Base-by-base conservation (phyloP, 2,797 vertebrate genomes). In the Pipistrellus pygmaeus region DNA sequence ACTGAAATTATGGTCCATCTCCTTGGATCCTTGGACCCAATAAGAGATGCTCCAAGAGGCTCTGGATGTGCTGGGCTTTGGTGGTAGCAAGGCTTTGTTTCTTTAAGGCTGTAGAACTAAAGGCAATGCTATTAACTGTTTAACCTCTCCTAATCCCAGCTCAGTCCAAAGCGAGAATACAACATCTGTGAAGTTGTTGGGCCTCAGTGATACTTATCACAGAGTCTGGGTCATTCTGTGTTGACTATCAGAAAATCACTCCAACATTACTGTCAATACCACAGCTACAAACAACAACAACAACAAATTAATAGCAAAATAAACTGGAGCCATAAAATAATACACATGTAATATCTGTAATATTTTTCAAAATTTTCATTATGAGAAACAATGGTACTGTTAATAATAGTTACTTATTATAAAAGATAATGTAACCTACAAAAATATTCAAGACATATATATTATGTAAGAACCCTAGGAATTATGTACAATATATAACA, bases 271-370 rank as follows among this genome's bases (percentile, higher is more conserved):
- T 91, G n/a, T 73, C 27, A 68, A 73, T 76, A 83, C 48, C 35
- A 21, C 41, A 44, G 85, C 0, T 41, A 88, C 12, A 94, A 69
- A 68, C 77, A 44, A 81, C 46, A n/a, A n/a, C n/a, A 73, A 76
- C 18, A 85, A 91, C 30, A 73, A 91, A 64, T 57, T 60, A 81
- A 68, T 73, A 60, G 71, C 57, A 86, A 93, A 96, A n/a, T 80
- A 75, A 92, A 64, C 13, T 80, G 72, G 69, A 90, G 71, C n/a
- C 89, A 89, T 44, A 87, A 75, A 75, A 73, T 76, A 84, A 41
- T 32, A 89, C 5, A 21, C 18, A 35, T 78, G 35, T 41, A 85
- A 80, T 60, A 64, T 92, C 72, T 82, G 9, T 71, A 48, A 53
- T 90, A 93, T 69, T 77, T 85, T 85, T 57, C 17, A 68, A n/a